A percentile compares a stretch with the other conserved stretches of the same genome.
phyloP scores from a whole-genome alignment of 2,797 vertebrate genomes.

The Malacoctenus gilli region DNA sequence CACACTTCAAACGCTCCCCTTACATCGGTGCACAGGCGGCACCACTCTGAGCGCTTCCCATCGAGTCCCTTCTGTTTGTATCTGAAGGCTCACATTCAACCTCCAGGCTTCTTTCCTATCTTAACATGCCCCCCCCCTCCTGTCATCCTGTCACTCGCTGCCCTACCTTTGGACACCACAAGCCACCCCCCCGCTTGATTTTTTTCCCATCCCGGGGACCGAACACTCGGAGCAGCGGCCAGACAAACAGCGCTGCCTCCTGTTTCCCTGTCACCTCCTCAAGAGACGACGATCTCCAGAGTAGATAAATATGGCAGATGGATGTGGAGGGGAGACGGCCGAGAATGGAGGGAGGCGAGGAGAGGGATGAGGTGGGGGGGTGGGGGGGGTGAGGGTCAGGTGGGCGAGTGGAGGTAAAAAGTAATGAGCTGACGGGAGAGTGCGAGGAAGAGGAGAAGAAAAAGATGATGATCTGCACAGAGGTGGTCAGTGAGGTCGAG shows the following conservation, averaged over 20 bases:
- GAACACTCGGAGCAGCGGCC: constrained; percentile 23
- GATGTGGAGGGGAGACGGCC: constrained; percentile 21
- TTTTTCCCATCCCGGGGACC: constrained; percentile 23
- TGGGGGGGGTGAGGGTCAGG: constrained; percentile 5
- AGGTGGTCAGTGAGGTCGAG: constrained; percentile 36
- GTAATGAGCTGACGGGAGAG: not conserved
- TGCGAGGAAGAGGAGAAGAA: not conserved
- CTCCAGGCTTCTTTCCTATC: constrained; percentile 15
- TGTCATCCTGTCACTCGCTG: constrained; percentile 32
- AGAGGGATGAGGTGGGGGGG: constrained; percentile 5
- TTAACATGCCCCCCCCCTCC: constrained; percentile 9
- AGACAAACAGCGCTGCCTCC: constrained; percentile 33
- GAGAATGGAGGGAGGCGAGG: constrained; percentile 24
- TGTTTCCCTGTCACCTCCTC: constrained; percentile 45
- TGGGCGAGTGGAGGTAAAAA: constrained; percentile 19
- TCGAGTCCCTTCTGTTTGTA: constrained; percentile 21
- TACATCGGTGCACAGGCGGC: constrained; percentile 25
- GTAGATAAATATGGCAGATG: constrained; percentile 35
- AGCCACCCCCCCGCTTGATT: not conserved
- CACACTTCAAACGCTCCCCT: constrained; percentile 35
- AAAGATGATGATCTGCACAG: not conserved
- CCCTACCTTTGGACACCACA: constrained; percentile 23
- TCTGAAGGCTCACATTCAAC: constrained; percentile 19
- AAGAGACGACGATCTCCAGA: constrained; percentile 19
- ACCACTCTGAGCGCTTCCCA: constrained; percentile 12